Percentiles rank a stretch among this genome's conserved stretches.
Conservation (phyloP, 2,888 invertebrate species). For the Dysmachus trigonus region DNA sequence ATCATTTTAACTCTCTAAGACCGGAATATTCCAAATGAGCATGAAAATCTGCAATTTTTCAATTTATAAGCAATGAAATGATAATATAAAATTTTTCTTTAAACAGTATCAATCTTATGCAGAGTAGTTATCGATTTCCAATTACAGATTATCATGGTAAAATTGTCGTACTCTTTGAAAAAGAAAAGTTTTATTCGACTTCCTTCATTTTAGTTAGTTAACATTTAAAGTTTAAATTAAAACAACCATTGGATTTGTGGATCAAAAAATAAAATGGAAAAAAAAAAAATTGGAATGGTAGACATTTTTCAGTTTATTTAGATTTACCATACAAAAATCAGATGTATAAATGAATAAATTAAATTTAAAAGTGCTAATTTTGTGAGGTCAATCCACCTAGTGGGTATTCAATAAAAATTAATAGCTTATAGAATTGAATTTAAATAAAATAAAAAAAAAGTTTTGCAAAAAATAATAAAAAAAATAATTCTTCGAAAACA, state of each 20-base stretch:
- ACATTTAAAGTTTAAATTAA: too few species aligned
- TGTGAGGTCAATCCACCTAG: background rate
- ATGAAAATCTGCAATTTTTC: background rate
- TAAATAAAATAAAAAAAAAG: background rate
- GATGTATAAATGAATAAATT: background rate
- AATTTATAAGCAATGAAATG: too few species aligned
- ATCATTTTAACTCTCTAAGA: background rate
- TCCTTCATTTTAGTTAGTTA: background rate
- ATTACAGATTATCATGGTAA: background rate
- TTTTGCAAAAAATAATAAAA: background rate
- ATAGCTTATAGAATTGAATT: background rate
- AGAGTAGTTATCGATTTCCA: background rate
- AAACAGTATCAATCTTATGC: too few species aligned
- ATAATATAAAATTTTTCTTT: too few species aligned
- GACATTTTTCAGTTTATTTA: too few species aligned
- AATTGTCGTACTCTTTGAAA: background rate
- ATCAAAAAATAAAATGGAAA: too few species aligned
- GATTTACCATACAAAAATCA: background rate
- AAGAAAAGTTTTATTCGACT: background rate
- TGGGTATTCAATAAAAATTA: background rate
- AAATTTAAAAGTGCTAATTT: background rate
- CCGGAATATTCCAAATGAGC: background rate
- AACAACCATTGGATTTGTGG: too few species aligned
- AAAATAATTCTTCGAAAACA: background rate
- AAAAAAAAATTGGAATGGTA: background rate